Conservation (phyloP, 2,888 invertebrate species). For the Troilus luridus region DNA sequence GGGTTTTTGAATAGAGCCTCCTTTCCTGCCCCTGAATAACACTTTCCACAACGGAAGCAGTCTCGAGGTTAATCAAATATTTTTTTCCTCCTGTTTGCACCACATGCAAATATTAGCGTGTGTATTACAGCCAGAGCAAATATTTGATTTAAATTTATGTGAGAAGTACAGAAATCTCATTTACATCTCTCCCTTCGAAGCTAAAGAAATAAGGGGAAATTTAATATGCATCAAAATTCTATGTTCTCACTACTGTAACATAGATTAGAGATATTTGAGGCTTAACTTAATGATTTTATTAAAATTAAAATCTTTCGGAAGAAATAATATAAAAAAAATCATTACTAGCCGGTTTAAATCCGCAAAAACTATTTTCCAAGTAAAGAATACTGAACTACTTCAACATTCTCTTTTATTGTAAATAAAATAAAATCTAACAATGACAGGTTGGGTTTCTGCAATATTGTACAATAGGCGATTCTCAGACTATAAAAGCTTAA, state of each 20-base stretch:
- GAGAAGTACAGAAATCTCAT: background rate
- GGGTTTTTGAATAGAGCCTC: background rate
- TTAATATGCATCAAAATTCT: background rate
- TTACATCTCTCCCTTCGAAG: background rate
- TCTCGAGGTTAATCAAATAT: background rate
- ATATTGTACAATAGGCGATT: too few relatives aligned
- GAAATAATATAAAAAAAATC: too few relatives aligned
- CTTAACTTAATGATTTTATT: background rate
- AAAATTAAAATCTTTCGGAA: too few relatives aligned
- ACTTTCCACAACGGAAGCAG: background rate
- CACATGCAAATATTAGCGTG: background rate
- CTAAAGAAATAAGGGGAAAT: background rate
- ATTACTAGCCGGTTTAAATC: too few relatives aligned
- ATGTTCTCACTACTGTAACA: background rate
- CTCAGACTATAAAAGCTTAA: too few relatives aligned
- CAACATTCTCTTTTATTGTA: too few relatives aligned
- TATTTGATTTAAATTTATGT: background rate
- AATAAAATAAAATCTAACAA: too few relatives aligned
- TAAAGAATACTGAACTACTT: too few relatives aligned
- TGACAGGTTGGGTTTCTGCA: too few relatives aligned
- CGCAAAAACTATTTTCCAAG: too few relatives aligned
- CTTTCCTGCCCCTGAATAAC: background rate
- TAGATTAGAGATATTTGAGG: background rate
- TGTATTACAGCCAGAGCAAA: background rate
- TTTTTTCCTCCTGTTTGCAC: conserved; percentile 16